Evolutionary conservation across 2,888 invertebrate species (phyloP), one percentile per base, ranked within the genome.

Genomic region (Iphiclides podalirius): DNA sequence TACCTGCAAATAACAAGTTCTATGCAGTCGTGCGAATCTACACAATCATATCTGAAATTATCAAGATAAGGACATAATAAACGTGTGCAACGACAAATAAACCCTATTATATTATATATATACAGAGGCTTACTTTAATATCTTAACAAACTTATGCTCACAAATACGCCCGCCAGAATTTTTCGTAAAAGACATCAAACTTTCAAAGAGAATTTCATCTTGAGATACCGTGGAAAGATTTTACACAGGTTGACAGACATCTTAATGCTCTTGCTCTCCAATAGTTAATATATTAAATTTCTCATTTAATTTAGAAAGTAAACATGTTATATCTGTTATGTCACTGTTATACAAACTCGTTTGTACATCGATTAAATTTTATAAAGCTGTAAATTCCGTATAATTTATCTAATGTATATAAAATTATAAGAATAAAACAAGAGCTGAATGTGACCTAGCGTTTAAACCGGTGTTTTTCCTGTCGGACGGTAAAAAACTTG

Each of bases 41-140:
- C 23, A 43, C 33, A 42, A 37, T 12, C 20, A 17, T 36, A 35
- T 37, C 17, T 47, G n/a, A 47, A 38, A 48, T 49, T 43, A 49
- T 43, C 43, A 20, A 12, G 23, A 33, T 43, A 43, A 34, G n/a
- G 8, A 16, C 20, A 37, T 33, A 36, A 43, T 37, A n/a, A 12
- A 37, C 34, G 15, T 17, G 31, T 31, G 31, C 31, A 31, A 16
- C 16, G 33, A 38, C 33, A 37, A 20, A 42, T 20, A 37, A 42
- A 31, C n/a, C n/a, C n/a, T n/a, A n/a, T n/a, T n/a, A n/a, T n/a
- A n/a, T n/a, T n/a, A 37, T 42, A 26, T 26, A 7, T 26, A 7
- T 8, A 26, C 9, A 8, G 26, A 26, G 6, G 26, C 9, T 26
- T 26, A 26, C 26, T 7, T 26, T 8, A 26, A 26, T 26, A 26